Base-by-base conservation (phyloP, 2,888 invertebrate species). In the Drosophila lutescens region DNA sequence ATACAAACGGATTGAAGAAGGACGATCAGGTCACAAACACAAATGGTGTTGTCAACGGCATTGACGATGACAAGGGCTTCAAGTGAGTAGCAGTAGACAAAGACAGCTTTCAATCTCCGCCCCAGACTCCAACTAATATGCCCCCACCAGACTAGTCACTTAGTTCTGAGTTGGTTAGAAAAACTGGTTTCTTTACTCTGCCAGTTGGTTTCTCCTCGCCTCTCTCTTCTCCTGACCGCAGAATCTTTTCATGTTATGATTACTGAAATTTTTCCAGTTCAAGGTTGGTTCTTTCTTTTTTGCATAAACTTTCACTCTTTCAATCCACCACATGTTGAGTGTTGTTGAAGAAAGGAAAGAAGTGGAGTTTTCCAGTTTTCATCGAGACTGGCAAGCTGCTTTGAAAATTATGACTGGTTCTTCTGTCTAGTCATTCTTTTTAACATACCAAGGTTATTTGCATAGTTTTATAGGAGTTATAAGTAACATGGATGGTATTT, bases 1-100 rank as follows among this genome's bases (percentile, higher is more conserved):
- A 92, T 76, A 88, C 92, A 78, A 93, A 92, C 80, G 92, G 92
- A 51, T 77, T 92, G 78, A 92, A 92, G 86, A 93, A 94, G 91
- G 93, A 93, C 88, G 93, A 93, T 84, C 91, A 91, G 90, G 91
- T 90, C 76, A 92, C 94, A 90, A 93, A 94, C 75, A 94, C 94
- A 88, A 94, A 94, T 67, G 94, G 94, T 65, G 93, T 93, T 72
- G 93, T 93, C 91, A 95, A 95, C 92, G 95, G 95, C 78, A 93
- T 97, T 80, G 97, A 97, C 86, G 98, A 98, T 89, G 97, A 97
- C 89, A 97, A 97, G 93, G 96, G 96, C 82, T 97, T 97, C 93
- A 97, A 97, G 97, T 97, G 92, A 95, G 96, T 95, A 76, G 53
- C 7, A 23, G 30, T 46, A 34, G 59, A 62, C 51, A 66, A 71